Percentiles rank a stretch among this genome's conserved stretches.
phyloP scores from a whole-genome alignment of 2,113 vertebrate species.

The Salvelinus namaycush region DNA sequence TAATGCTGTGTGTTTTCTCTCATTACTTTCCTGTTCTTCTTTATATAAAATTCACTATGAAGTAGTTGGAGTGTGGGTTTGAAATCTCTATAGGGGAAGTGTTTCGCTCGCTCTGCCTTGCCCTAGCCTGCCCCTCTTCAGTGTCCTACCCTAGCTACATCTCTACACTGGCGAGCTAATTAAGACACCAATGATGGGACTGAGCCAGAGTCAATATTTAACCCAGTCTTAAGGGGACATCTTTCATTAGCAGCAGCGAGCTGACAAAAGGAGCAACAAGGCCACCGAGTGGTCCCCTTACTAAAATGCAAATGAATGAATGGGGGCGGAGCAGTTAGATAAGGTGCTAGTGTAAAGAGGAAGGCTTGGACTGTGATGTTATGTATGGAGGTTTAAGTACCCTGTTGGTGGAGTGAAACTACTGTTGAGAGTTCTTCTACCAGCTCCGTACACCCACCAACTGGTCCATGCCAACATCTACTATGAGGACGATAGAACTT shows the following conservation, averaged over 20 bases:
- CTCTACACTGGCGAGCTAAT: constrained; percentile 61
- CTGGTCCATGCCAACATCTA: constrained; percentile 13
- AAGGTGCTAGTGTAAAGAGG: neutral
- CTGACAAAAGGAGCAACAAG: constrained; percentile 68
- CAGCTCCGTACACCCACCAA: constrained; percentile 65
- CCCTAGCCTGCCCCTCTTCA: constrained; percentile 44
- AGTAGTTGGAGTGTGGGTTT: constrained; percentile 47
- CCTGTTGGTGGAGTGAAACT: constrained; percentile 55
- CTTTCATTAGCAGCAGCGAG: constrained; percentile 67
- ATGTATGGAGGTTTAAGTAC: constrained; percentile 55
- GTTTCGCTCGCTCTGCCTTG: constrained; percentile 57
- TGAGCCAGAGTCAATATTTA: constrained; percentile 77
- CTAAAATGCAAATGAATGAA: constrained; percentile 79
- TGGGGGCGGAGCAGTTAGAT: constrained; percentile 52
- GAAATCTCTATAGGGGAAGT: constrained; percentile 58
- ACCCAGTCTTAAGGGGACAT: constrained; percentile 68
- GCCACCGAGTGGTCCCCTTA: constrained; percentile 67
- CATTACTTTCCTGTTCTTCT: constrained; percentile 52
- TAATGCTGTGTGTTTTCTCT: constrained; percentile 59
- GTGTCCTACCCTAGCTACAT: constrained; percentile 51
- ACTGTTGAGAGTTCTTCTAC: constrained; percentile 61
- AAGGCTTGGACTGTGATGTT: constrained; percentile 23
- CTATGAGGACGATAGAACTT: too few relatives aligned
- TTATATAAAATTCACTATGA: constrained; percentile 73
- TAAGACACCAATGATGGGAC: constrained; percentile 69